Base-by-base conservation (phyloP, 2,113 vertebrate genomes). In the Bettongia penicillata region DNA sequence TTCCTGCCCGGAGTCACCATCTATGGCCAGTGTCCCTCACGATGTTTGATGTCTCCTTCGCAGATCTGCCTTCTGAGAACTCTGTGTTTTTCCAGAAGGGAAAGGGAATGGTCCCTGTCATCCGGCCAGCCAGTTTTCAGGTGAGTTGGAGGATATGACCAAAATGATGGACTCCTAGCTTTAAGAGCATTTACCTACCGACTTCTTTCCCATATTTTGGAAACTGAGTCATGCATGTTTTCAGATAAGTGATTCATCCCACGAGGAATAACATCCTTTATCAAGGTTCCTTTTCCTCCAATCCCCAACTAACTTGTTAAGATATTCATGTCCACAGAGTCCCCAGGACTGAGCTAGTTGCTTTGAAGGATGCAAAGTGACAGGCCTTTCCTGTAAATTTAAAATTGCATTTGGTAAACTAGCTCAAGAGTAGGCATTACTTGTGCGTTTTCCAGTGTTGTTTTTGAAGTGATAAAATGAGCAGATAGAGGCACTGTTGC, bases 211-310 rank as follows among this genome's bases (percentile, higher is more conserved):
- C 57, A 31, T 37, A 31, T 61, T 61, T 61, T 61, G 57, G 57
- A 55, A 61, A 31, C 57, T 37, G 61, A 26, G 3, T 37, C 61
- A 16, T n/a, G 11, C 57, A 48, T 48, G 48, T 48, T 48, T 48
- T 48, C 48, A 31, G 31, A n/a, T n/a, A 37, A n/a, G 37, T 4
- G 61, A 16, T n/a, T 4, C 12, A 6, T n/a, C 19, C 61, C 31
- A 6, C 1, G 6, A 19, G 12, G 61, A n/a, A n/a, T 19, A 5
- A 31, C n/a, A 5, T 16, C 37, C 11, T 0, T 12, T 31, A 37
- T 28, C 55, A 9, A 57, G 26, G 24, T 55, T 57, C 55, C 55
- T 61, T 61, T 61, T 37, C 9, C 57, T 61, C 55, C 9, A 28
- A 10, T 61, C 11, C 57, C 57, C 61, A n/a, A 0, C 61, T 1